Evolutionary conservation across 2,113 vertebrate species (phyloP).

Genomic region (Tauraco erythrolophus): DNA sequence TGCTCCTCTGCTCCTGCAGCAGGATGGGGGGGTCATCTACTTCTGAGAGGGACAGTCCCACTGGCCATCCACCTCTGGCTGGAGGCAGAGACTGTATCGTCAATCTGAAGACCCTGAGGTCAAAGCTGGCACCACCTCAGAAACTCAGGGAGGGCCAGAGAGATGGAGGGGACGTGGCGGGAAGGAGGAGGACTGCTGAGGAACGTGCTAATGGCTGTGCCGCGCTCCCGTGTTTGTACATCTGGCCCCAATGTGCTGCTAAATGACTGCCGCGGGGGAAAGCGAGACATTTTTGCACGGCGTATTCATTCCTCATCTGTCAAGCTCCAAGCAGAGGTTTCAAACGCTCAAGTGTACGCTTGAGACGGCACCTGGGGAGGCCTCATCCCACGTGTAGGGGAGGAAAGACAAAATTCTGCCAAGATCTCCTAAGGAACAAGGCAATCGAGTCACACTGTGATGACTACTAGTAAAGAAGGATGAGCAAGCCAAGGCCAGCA

Average conservation of each 20-base stretch:
- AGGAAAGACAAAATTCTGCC: not conserved
- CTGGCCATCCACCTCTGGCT: not conserved
- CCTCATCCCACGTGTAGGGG: not conserved
- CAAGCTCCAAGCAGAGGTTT: not conserved
- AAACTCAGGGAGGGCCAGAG: not conserved
- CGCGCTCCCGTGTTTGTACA: not conserved
- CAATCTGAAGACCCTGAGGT: not conserved
- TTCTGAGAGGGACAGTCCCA: not conserved
- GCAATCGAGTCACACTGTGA: not conserved
- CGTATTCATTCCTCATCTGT: not conserved
- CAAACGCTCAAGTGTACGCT: not conserved
- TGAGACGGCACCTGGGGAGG: slow-evolving; percentile 13
- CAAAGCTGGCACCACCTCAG: not conserved
- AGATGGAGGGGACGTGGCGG: fast-evolving
- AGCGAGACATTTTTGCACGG: fast-evolving
- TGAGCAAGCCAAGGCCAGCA: not conserved
- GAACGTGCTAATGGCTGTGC: not conserved
- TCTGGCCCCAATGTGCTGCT: not conserved
- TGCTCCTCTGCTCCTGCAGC: not conserved
- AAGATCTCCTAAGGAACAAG: not conserved
- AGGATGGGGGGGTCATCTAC: not conserved
- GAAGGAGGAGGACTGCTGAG: not conserved
- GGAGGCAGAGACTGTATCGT: fast-evolving
- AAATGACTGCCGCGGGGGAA: fast-evolving
- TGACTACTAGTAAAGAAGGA: not conserved